Evolutionary conservation across 2,797 vertebrate genomes (phyloP), one percentile per base, ranked within the genome.

Genomic region (Ispidina picta): DNA sequence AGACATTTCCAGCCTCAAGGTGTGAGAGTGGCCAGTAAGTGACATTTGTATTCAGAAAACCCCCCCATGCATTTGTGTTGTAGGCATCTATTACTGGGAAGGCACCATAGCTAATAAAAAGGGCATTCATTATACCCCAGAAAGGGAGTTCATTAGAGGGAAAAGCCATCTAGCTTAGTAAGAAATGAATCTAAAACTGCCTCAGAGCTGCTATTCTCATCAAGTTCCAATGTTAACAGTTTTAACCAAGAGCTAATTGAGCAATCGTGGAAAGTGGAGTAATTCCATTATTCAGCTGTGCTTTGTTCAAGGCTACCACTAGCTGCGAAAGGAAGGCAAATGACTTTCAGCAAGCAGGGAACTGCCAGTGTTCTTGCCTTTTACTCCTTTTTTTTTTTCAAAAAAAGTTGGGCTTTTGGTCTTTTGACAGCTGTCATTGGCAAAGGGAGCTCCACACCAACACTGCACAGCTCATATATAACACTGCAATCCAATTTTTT

Each of bases 191-290:
- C 73, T 81, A 78, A 95, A 94, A 90, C 90, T 87, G 77, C 93
- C 96, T 96, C 86, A 78, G 77, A 97, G 89, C 96, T 91, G 92
- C 93, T 89, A 77, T 96, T 94, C 88, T 95, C 94, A 89, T 91
- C 96, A 88, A 89, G 88, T 91, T 84, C 95, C 91, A 79, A 28
- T 76, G 78, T 93, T 92, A 93, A 84, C 86, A 48, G 85, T 94
- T 96, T 94, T 93, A 97, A 93, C 92, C 83, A 77, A 94, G 93
- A 95, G 88, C 92, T 96, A 94, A 96, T 90, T 91, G 92, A 93
- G 86, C 82, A 55, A 20, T 95, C 90, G 90, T 88, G 81, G 89
- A 89, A 85, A 96, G 95, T 39, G 75, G 83, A 94, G 87, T 94
- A 54, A 88, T 96, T 92, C 88, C 84, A 44, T 96, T 93, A 94